A percentile compares a stretch with the other conserved stretches of the same genome.
Conservation (phyloP, 2,888 invertebrate genomes). For the Watsonalla binaria region DNA sequence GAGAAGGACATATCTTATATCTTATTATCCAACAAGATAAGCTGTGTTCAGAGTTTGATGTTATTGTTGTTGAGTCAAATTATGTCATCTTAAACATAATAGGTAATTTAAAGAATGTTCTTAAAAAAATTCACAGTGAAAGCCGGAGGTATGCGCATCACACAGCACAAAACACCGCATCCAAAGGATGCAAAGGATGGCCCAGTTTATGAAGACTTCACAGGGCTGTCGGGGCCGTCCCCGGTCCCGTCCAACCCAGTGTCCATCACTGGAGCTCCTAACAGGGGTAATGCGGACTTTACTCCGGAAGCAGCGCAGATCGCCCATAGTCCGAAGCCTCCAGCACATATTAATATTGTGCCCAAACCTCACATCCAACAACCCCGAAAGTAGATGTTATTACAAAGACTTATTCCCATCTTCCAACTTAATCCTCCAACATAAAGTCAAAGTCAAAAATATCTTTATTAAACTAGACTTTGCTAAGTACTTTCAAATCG, state of each 20-base stretch:
- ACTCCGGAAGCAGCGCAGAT: conserved; percentile 92
- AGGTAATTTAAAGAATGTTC: background rate
- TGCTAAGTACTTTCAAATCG: too few species aligned
- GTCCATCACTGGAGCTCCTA: conserved; percentile 87
- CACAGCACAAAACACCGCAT: conserved; percentile 88
- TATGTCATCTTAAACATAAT: too few species aligned
- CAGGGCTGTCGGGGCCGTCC: conserved; percentile 84
- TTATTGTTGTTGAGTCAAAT: too few species aligned
- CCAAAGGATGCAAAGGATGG: conserved; percentile 80
- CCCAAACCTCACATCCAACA: conserved; percentile 89
- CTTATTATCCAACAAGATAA: too few species aligned
- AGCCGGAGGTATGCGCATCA: conserved; percentile 95
- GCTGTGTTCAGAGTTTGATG: too few species aligned
- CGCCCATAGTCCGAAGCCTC: conserved; percentile 89
- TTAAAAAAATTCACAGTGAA: conserved; percentile 80
- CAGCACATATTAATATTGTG: conserved; percentile 80
- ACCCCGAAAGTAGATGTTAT: conserved; percentile 85
- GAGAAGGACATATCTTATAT: background rate
- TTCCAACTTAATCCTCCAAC: too few species aligned
- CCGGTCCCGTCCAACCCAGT: conserved; percentile 87
- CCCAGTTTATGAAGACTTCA: conserved; percentile 82
- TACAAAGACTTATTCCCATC: background rate
- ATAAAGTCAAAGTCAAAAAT: too few species aligned
- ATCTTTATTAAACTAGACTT: too few species aligned
- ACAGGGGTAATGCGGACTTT: conserved; percentile 89